Conservation (phyloP, 2,888 invertebrate genomes). For the Hemicrepidius hirtus region DNA sequence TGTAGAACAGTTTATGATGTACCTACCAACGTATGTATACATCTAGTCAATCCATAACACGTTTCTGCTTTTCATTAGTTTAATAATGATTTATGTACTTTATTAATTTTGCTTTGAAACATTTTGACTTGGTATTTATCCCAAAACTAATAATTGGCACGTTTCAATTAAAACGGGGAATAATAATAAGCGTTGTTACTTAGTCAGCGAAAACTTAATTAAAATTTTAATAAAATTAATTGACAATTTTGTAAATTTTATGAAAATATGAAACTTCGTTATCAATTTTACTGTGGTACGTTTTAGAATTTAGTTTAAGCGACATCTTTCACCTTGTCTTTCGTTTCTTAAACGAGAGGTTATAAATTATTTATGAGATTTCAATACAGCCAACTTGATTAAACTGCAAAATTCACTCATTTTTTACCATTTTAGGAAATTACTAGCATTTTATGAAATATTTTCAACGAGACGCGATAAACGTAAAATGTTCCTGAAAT, state of each 20-base stretch:
- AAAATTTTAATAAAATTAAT: conserved; percentile 18
- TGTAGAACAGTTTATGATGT: conserved; percentile 7
- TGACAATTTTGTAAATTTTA: conserved; percentile 5
- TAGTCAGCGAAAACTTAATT: conserved; percentile 10
- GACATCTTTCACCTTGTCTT: conserved; percentile 38
- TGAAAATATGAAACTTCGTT: conserved; percentile 17
- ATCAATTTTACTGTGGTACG: conserved; percentile 14
- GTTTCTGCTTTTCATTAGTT: conserved; percentile 8
- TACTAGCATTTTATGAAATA: conserved; percentile 42
- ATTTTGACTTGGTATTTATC: neutral
- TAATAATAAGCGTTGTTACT: neutral
- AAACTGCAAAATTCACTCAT: conserved; percentile 38
- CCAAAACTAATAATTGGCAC: conserved; percentile 18
- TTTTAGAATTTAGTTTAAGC: conserved; percentile 27
- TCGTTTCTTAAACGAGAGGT: conserved; percentile 43
- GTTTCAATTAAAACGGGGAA: neutral
- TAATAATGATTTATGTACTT: conserved; percentile 11
- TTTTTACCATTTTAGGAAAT: conserved; percentile 44
- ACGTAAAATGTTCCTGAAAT: conserved; percentile 25
- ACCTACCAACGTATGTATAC: neutral
- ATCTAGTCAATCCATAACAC: conserved; percentile 15
- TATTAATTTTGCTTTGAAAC: conserved; percentile 15
- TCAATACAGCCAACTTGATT: conserved; percentile 46
- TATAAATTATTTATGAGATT: conserved; percentile 51
- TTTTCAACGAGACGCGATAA: conserved; percentile 35